These are phyloP conservation scores for Cherax quadricarinatus DNA, from an alignment of 1,140 invertebrate genomes.

Conservation along the genomic window DNA sequence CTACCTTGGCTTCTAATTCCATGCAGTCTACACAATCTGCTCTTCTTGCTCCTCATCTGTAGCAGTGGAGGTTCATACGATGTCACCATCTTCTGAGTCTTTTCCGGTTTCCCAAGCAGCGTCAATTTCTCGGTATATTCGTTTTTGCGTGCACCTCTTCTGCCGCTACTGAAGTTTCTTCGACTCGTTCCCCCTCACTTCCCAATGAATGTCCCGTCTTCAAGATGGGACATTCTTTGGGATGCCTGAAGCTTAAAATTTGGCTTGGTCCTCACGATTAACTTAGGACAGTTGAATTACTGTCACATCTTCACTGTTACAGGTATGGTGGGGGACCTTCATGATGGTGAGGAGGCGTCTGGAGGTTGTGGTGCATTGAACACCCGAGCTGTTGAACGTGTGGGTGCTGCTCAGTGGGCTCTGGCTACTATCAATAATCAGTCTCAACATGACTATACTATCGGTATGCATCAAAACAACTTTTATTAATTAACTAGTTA, in stretches of 20 bases:
- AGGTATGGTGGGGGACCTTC: slow-evolving; percentile 50
- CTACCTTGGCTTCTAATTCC: neutral
- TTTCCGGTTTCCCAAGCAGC: neutral
- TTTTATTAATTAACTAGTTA: no score
- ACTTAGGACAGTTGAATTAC: neutral
- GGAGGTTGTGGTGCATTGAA: slow-evolving; percentile 30
- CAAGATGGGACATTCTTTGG: no score
- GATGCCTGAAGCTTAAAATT: no score
- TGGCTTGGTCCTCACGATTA: no score
- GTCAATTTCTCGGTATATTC: neutral
- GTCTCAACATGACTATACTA: slow-evolving; percentile 55
- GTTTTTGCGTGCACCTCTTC: neutral
- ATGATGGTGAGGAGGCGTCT: neutral
- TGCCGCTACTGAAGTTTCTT: no score
- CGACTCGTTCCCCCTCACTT: no score
- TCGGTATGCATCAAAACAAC: slow-evolving; percentile 7
- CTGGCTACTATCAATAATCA: slow-evolving; percentile 59
- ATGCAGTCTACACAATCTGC: neutral
- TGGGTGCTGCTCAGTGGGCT: slow-evolving; percentile 50
- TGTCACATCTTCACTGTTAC: neutral
- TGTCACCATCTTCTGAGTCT: neutral
- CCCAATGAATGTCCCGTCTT: no score
- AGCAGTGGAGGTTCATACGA: no score
- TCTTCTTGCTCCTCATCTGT: neutral
- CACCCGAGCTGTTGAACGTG: slow-evolving; percentile 26